These are phyloP conservation scores for Danaus chrysippus DNA, from an alignment of 2,888 invertebrate genomes.

Conservation along the genomic window DNA sequence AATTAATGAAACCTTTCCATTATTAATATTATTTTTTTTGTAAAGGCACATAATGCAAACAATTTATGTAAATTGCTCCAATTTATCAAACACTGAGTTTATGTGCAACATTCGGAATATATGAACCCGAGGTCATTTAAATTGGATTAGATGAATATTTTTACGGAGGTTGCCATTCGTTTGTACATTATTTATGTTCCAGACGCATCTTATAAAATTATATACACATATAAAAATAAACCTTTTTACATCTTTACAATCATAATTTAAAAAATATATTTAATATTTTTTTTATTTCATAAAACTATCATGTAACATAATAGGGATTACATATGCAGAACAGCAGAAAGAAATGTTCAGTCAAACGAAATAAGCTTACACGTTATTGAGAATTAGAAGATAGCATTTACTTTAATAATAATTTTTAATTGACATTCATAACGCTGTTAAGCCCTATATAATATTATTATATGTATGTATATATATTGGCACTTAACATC, in stretches of 20 bases:
- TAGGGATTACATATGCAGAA: too few relatives aligned
- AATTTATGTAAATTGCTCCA: conserved; percentile 4
- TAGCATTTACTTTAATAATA: background rate
- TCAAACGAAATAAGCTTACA: background rate
- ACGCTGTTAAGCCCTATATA: conserved; percentile 1
- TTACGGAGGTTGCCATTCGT: too few relatives aligned
- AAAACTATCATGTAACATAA: too few relatives aligned
- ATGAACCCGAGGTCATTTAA: background rate
- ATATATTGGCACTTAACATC: background rate
- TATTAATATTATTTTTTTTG: background rate
- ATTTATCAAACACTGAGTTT: background rate
- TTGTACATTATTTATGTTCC: too few relatives aligned
- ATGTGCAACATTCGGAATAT: background rate
- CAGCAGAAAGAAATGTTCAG: background rate
- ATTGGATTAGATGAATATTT: too few relatives aligned
- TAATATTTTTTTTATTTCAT: too few relatives aligned
- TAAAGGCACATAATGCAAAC: conserved; percentile 4
- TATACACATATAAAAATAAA: conserved; percentile 4
- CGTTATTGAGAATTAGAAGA: background rate
- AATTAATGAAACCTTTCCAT: background rate
- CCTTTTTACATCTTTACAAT: conserved; percentile 1
- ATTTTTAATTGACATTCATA: conserved; percentile 1
- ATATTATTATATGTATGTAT: background rate
- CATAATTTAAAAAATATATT: background rate
- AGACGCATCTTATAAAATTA: background rate